Percentiles rank a stretch among this genome's conserved stretches.
These are phyloP conservation scores for Euschistus heros DNA, from an alignment of 1,140 invertebrate species.

Conservation along the genomic window DNA sequence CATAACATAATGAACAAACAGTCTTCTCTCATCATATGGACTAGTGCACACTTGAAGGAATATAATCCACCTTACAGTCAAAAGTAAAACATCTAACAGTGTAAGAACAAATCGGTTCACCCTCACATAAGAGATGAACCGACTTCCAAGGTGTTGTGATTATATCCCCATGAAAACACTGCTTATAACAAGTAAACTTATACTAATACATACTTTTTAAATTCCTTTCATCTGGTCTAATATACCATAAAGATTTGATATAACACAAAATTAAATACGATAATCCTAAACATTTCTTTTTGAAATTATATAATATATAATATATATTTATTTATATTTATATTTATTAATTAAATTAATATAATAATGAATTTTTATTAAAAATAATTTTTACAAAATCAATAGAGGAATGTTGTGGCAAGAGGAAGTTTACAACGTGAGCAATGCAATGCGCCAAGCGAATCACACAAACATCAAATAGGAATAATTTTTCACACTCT, in stretches of 20 bases:
- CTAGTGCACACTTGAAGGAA: slow-evolving; percentile 29
- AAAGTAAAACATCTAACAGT: slow-evolving; percentile 16
- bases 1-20: slow-evolving; percentile 23
- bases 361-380: slow-evolving; percentile 23
- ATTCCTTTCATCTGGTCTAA: slow-evolving; percentile 22
- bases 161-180: slow-evolving; percentile 28
- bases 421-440: slow-evolving; percentile 21
- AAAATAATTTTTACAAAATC: slow-evolving; percentile 23
- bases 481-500: slow-evolving; percentile 15
- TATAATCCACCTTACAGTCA: slow-evolving; percentile 24
- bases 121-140: slow-evolving; percentile 16
- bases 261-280: slow-evolving; percentile 30
- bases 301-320: slow-evolving; percentile 28
- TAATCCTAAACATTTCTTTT: slow-evolving; percentile 27
- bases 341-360: slow-evolving; percentile 24
- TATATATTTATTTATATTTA: slow-evolving; percentile 22
- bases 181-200: slow-evolving; percentile 27
- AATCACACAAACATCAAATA: slow-evolving; percentile 16
- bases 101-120: not conserved
- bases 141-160: slow-evolving; percentile 22
- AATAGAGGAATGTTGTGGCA: slow-evolving; percentile 23
- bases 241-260: slow-evolving; percentile 30
- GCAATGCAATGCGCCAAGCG: slow-evolving; percentile 16
- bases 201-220: slow-evolving; percentile 23
- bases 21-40: slow-evolving; percentile 29